Evolutionary conservation across 2,888 invertebrate genomes (phyloP).

Genomic region (Watsonalla cultraria): DNA sequence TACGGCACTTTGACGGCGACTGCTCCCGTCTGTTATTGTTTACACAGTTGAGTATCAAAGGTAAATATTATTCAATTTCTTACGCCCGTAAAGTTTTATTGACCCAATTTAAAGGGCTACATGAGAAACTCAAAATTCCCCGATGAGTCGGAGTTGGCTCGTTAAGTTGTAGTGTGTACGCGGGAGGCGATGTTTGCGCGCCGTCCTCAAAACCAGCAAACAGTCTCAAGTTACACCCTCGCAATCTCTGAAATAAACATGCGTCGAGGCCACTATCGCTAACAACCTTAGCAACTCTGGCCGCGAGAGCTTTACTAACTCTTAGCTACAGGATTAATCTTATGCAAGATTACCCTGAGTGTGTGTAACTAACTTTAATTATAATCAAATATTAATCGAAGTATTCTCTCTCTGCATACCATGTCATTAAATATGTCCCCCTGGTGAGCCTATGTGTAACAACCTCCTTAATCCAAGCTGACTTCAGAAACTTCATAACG

Average conservation of each 20-base stretch:
- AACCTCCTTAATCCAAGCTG: neutral
- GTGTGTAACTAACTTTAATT: conserved; percentile 52
- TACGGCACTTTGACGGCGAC: conserved; percentile 40
- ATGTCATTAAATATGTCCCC: neutral
- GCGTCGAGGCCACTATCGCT: conserved; percentile 57
- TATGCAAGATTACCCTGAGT: conserved; percentile 41
- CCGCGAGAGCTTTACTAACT: conserved; percentile 51
- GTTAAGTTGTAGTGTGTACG: conserved; percentile 55
- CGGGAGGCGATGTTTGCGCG: conserved; percentile 47
- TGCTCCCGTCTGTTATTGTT: conserved; percentile 27
- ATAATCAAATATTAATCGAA: conserved; percentile 51
- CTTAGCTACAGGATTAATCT: conserved; percentile 50
- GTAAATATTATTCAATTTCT: conserved; percentile 43
- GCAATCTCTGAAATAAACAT: conserved; percentile 70
- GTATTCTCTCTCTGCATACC: neutral
- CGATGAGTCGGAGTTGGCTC: conserved; percentile 57
- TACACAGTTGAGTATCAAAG: conserved; percentile 30
- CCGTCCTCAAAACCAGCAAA: conserved; percentile 61
- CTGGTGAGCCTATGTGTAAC: neutral
- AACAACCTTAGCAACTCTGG: conserved; percentile 58
- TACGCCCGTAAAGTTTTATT: conserved; percentile 41
- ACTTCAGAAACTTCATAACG: neutral
- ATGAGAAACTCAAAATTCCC: conserved; percentile 39
- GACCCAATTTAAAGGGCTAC: conserved; percentile 35
- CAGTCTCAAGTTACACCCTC: conserved; percentile 66